These are phyloP conservation scores for Drosophila suzukii DNA, from an alignment of 1,140 invertebrate species.

Conservation along the genomic window DNA sequence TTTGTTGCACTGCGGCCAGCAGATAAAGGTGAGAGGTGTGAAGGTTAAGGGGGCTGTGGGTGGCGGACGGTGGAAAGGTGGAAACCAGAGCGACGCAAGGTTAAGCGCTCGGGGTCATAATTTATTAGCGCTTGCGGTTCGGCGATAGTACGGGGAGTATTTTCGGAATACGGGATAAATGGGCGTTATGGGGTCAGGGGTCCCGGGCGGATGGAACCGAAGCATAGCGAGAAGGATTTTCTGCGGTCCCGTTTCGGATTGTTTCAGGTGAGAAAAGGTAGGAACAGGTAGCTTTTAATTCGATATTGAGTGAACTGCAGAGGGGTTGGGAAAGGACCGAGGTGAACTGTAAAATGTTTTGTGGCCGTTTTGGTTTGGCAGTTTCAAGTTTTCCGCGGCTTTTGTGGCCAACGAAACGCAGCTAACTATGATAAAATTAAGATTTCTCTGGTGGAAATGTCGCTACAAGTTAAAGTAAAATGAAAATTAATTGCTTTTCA, in stretches of 20 bases:
- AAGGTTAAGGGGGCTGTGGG: constrained; percentile 3
- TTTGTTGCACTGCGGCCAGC: constrained; percentile 33
- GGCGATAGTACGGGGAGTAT: constrained; percentile 23
- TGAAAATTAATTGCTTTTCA: constrained; percentile 1
- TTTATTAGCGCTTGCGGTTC: constrained; percentile 76
- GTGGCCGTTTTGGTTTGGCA: constrained; percentile 10
- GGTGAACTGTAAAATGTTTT: constrained; percentile 28
- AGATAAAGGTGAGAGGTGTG: constrained; percentile 48
- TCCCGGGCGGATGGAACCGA: background rate
- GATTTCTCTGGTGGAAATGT: constrained; percentile 4
- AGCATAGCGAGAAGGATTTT: constrained; percentile 30
- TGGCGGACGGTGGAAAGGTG: constrained; percentile 7
- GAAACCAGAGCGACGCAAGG: constrained; percentile 53
- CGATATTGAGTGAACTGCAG: constrained; percentile 45
- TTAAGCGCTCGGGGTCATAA: constrained; percentile 75
- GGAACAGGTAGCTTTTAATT: constrained; percentile 55
- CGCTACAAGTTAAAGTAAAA: background rate
- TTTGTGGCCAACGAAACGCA: constrained; percentile 31
- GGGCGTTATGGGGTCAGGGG: background rate
- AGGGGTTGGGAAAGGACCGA: background rate
- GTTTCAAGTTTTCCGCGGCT: constrained; percentile 34
- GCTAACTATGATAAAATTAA: constrained; percentile 21
- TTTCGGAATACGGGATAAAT: constrained; percentile 37
- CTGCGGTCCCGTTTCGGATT: constrained; percentile 59
- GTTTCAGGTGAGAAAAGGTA: constrained; percentile 65